Percentiles rank a stretch among this genome's conserved stretches.
phyloP scores from a whole-genome alignment of 2,113 vertebrate species.

The Scopus umbretta region DNA sequence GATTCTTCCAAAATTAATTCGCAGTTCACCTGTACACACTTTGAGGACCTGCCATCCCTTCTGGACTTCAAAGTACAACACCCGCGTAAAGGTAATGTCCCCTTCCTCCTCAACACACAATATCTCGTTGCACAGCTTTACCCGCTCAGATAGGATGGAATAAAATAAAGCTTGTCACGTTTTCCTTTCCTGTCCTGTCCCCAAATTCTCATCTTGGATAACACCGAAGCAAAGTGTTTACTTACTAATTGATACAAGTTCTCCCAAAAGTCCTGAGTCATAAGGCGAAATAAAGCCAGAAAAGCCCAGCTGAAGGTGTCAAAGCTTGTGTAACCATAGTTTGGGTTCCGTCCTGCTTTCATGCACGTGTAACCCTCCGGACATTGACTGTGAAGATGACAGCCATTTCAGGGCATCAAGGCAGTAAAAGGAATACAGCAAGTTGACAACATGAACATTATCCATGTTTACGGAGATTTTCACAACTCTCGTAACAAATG shows the following conservation, averaged over 20 bases:
- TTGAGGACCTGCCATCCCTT: neutral
- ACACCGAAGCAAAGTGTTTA: fast-evolving
- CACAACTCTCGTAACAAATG: neutral
- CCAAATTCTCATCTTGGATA: fast-evolving
- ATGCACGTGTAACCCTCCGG: slow-evolving; percentile 94
- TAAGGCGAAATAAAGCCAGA: slow-evolving; percentile 95
- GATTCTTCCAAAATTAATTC: neutral
- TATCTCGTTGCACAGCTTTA: neutral
- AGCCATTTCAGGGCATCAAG: neutral
- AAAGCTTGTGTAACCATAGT: slow-evolving; percentile 98
- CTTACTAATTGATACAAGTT: slow-evolving; percentile 95
- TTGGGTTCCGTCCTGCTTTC: slow-evolving; percentile 96
- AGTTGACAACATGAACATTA: neutral
- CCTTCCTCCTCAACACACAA: neutral
- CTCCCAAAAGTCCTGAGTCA: slow-evolving; percentile 99
- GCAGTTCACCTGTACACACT: neutral
- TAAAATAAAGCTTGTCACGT: fast-evolving
- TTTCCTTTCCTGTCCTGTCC: neutral
- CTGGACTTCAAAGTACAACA: neutral
- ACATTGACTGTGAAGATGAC: slow-evolving; percentile 77
- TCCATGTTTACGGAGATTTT: neutral
- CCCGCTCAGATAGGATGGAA: neutral
- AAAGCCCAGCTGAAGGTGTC: slow-evolving; percentile 99
- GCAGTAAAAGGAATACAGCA: neutral
- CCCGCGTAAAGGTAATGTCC: neutral